These are phyloP conservation scores for Rutpela maculata DNA, from an alignment of 2,888 invertebrate genomes.

Conservation along the genomic window DNA sequence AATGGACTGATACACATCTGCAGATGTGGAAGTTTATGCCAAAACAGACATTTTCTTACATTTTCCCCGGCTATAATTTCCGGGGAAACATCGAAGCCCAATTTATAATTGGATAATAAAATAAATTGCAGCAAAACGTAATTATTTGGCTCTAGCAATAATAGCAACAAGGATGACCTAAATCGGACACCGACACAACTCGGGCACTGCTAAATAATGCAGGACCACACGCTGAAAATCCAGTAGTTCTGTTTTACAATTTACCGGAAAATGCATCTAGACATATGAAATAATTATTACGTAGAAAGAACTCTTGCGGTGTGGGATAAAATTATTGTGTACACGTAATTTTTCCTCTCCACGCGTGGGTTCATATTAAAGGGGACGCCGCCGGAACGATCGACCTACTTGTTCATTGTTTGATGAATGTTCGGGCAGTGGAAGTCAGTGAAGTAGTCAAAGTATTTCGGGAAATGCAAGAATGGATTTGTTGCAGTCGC, in stretches of 20 bases:
- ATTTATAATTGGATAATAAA: not conserved
- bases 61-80: not conserved
- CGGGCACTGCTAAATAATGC: not conserved
- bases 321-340: constrained; percentile 5
- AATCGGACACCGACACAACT: not conserved
- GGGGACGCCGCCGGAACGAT: not conserved
- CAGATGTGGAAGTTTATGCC: no score
- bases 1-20: no score
- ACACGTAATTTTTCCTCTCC: not conserved
- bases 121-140: not conserved
- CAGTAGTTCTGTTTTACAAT: not conserved
- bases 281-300: not conserved
- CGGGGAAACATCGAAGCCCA: not conserved
- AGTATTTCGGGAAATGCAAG: not conserved
- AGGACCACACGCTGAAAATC: not conserved
- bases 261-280: not conserved
- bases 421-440: not conserved
- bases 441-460: not conserved
- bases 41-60: no score
- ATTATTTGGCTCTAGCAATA: not conserved
- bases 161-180: not conserved
- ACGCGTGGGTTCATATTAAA: constrained; percentile 4
- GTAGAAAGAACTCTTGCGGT: not conserved
- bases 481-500: no score
- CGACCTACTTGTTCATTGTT: not conserved